phyloP scores from a whole-genome alignment of 2,113 vertebrate species.

The Chiloscyllium plagiosum region DNA sequence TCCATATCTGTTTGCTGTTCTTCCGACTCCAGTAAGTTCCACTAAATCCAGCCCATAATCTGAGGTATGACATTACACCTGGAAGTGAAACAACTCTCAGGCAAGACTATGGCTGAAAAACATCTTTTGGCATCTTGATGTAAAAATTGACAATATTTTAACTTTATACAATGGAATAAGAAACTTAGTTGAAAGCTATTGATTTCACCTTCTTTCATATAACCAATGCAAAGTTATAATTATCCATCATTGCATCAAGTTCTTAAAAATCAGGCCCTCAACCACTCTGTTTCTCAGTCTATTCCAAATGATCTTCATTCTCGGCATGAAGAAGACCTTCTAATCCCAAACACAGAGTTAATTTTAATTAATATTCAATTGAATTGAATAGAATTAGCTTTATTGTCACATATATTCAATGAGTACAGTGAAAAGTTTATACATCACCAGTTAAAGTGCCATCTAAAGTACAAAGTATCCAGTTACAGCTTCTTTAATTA shows the following conservation, averaged over 20 bases:
- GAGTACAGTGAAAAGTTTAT: too few species aligned
- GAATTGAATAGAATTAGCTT: too few species aligned
- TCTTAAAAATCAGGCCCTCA: background rate
- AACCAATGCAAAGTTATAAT: background rate
- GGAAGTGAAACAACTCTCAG: background rate
- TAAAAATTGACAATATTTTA: too few species aligned
- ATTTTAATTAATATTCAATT: too few species aligned
- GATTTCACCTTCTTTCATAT: background rate
- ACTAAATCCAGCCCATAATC: background rate
- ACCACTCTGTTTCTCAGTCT: background rate
- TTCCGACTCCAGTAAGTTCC: too few species aligned
- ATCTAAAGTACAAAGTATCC: too few species aligned
- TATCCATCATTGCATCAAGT: background rate
- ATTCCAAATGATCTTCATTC: background rate
- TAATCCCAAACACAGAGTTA: too few species aligned
- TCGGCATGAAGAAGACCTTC: background rate
- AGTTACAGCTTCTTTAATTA: too few species aligned
- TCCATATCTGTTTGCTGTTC: too few species aligned
- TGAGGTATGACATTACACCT: background rate
- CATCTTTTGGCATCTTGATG: background rate
- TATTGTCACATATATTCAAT: too few species aligned
- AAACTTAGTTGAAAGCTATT: background rate
- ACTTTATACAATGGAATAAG: background rate
- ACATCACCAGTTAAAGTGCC: too few species aligned
- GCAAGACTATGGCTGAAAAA: background rate